Evolutionary conservation across 2,113 vertebrate genomes (phyloP), one percentile per base, ranked within the genome.

Genomic region (Eulemur rufifrons): DNA sequence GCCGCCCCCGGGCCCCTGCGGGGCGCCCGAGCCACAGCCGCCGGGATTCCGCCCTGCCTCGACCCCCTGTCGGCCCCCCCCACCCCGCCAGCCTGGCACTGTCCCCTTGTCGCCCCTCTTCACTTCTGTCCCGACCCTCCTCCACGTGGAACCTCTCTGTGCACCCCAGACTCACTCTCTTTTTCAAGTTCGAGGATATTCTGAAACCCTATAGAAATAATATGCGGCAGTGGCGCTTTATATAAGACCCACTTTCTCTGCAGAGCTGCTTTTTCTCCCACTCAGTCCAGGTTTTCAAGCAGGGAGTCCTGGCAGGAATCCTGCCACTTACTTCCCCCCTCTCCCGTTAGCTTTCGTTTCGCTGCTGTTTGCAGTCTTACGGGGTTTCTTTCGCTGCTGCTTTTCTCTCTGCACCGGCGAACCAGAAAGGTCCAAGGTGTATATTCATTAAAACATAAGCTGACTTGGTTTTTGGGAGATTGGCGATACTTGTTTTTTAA

Each of bases 171-270:
- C 95, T 68, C 74, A 29, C 64, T 81, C 54, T 47, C 6, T 66
- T 37, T 29, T 21, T 27, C 52, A 80, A 80, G 83, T 93, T 87
- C 64, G 27, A 95, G 81, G 76, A 34, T n/a, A 17, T 95, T 68
- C 80, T 73, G 71, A 39, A 82, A 92, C 37, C 69, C 59, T 39
- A 2, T 50, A 82, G 47, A 83, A 91, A 89, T 80, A 45, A 42
- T 76, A n/a, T 47, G 92, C 76, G 71, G 83, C 84, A 92, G 63
- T 94, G 96, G 96, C 80, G 87, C 84, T 98, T 97, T 96, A 97
- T 86, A 15, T 97, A 97, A 97, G 94, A 95, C 59, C 93, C 82
- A 56, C 59, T 94, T 89, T 96, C 81, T 95, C 77, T 61, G 47
- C 56, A 17, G 94, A 68, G 87, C 91, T 86, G 82, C 61, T 17